phyloP scores from a whole-genome alignment of 1,140 invertebrate species.

The Cryptotermes secundus region DNA sequence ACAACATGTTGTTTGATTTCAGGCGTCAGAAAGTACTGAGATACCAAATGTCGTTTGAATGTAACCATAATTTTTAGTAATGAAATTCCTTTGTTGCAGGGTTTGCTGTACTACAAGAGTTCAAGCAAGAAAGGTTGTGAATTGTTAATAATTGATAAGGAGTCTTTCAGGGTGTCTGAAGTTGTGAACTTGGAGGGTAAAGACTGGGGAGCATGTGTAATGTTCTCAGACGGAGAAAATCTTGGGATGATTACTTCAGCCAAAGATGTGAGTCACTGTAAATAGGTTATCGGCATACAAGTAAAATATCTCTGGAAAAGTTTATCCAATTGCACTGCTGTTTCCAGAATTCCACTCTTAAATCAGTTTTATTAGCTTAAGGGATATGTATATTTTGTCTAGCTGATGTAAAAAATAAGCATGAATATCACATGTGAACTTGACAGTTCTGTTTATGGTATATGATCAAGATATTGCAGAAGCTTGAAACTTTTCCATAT shows the following conservation, averaged over 20 bases:
- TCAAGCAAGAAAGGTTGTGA: constrained; percentile 42
- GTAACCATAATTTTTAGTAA: too few species aligned
- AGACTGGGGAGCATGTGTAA: constrained; percentile 64
- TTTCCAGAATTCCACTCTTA: neutral
- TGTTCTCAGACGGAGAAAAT: constrained; percentile 83
- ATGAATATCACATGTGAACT: neutral
- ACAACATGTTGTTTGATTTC: too few species aligned
- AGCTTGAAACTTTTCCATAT: too few species aligned
- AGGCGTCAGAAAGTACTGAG: too few species aligned
- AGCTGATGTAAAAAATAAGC: neutral
- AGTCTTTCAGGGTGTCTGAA: constrained; percentile 48
- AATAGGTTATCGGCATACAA: neutral
- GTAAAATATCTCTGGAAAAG: too few species aligned
- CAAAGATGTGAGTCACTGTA: constrained; percentile 68
- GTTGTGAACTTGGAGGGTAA: constrained; percentile 61
- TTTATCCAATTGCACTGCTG: neutral
- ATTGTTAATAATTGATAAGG: constrained; percentile 50
- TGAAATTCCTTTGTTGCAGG: constrained; percentile 45
- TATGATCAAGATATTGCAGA: too few species aligned
- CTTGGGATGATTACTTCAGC: constrained; percentile 76
- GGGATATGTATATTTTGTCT: neutral
- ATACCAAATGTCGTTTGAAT: too few species aligned
- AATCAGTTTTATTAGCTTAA: neutral
- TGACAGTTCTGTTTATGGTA: too few species aligned
- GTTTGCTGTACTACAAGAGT: constrained; percentile 56